Evolutionary conservation across 2,113 vertebrate genomes (phyloP).

Genomic region (Tragelaphus scriptus): DNA sequence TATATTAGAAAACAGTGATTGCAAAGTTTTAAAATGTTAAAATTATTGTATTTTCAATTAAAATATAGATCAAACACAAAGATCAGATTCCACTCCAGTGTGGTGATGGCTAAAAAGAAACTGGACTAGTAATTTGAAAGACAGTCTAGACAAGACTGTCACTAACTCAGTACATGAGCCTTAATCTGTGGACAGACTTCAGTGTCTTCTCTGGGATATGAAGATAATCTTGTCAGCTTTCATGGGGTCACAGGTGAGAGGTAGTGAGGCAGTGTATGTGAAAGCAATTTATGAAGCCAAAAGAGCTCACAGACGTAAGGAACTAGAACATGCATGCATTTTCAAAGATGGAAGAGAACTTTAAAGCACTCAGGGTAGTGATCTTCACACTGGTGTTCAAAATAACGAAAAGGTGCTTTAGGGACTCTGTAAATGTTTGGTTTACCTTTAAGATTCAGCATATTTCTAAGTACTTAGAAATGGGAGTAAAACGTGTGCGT

Average conservation of each 20-base stretch:
- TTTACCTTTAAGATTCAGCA: conserved; percentile 23
- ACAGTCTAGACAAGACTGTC: background rate
- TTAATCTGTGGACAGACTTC: background rate
- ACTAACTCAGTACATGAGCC: background rate
- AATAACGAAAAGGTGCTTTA: background rate
- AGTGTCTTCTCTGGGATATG: background rate
- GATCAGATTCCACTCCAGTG: background rate
- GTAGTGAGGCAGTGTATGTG: background rate
- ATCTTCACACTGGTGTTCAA: conserved; percentile 9
- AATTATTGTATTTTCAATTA: background rate
- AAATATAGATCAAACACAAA: background rate
- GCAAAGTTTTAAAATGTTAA: conserved; percentile 22
- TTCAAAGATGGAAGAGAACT: background rate
- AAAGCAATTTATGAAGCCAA: background rate
- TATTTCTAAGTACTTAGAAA: conserved; percentile 27
- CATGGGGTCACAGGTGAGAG: background rate
- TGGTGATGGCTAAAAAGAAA: background rate
- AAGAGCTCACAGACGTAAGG: background rate
- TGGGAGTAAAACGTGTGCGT: background rate
- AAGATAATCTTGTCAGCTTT: background rate
- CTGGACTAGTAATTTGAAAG: background rate
- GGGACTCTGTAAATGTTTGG: background rate
- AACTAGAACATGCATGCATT: background rate
- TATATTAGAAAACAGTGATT: background rate
- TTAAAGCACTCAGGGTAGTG: background rate